Base-by-base conservation (phyloP, 2,888 invertebrate genomes). In the Amorpha juglandis region DNA sequence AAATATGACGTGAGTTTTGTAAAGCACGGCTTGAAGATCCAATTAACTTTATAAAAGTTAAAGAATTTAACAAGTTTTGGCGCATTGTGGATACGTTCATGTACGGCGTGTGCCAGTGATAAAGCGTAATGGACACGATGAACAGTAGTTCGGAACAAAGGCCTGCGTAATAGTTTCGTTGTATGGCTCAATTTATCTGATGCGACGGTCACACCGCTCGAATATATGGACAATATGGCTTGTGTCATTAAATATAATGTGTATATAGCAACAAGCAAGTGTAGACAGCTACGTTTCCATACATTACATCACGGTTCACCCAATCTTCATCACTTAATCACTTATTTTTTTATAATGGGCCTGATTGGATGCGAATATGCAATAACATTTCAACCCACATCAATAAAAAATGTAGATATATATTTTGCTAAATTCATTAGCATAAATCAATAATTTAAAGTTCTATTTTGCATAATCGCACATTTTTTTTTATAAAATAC, bases 101-200 rank as follows among this genome's bases (percentile, higher is more conserved):
- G 42, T 58, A 38, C 55, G 55, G 64, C 58, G 69, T 67, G 62
- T 66, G 42, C 42, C 11, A 68, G 70, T 73, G 74, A 79, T 78
- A 77, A 75, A 75, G 71, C 70, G 72, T 76, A 76, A 78, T 80
- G 74, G 75, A 68, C 69, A 70, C 66, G 74, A 72, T 78, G 79
- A 78, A 80, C 80, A 78, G 79, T 71, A 74, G 74, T 77, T 71
- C 68, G 67, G 80, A 86, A 90, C 91, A 91, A 90, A 84, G 82
- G 88, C 84, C 82, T 74, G 79, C 78, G 77, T 88, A 84, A 90
- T 86, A 82, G 84, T 84, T 82, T 86, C 82, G 84, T 82, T 81
- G 81, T 79, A 75, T 75, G 70, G 73, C 69, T 71, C 82, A 75
- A 83, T 83, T 89, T 89, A 91, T 91, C 90, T 82, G 89, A 88